Evolutionary conservation across 2,888 invertebrate genomes (phyloP), one percentile per base, ranked within the genome.

Genomic region (Sipha maydis): DNA sequence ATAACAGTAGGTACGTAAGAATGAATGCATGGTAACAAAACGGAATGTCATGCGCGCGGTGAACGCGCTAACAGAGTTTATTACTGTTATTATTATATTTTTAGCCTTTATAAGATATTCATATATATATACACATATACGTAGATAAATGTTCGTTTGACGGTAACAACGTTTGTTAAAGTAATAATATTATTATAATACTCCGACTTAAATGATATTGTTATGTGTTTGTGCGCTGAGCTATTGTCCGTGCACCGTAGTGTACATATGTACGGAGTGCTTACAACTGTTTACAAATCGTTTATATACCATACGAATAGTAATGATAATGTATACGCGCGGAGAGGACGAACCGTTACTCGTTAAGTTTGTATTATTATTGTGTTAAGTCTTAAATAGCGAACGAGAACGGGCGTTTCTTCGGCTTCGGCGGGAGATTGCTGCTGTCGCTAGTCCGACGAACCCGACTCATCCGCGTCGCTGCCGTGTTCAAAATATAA

Each of bases 161-260:
- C 75, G n/a, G 83, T 34, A 83, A 73, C 31, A 34, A n/a, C 28
- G 83, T 83, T 83, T 83, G 73, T 83, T 56, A 56, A 19, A 56
- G 38, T 61, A 67, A 80, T 41, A 80, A 67, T 38, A 67, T 80
- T 56, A 83, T 73, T n/a, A 34, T 54, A 31, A 73, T 83, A 56
- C 11, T 19, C 56, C n/a, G 75, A 83, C 83, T 83, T 75, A 38
- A 83, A 71, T 54, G 71, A 73, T 83, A 54, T 19, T 67, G 25
- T 41, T n/a, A n/a, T 75, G 25, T 73, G 48, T 28, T 38, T 48
- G 48, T n/a, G 54, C 25, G 14, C 34, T 83, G 56, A 38, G 9
- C 69, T 28, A 21, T 21, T 17, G 34, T 75, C 41, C 75, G 21
- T 31, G 17, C 14, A 31, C 17, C 31, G 31, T 71, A 21, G 34